A percentile compares a stretch with the other conserved stretches of the same genome.
Evolutionary conservation across 2,113 vertebrate species (phyloP).

Genomic region (Ochotona curzoniae): DNA sequence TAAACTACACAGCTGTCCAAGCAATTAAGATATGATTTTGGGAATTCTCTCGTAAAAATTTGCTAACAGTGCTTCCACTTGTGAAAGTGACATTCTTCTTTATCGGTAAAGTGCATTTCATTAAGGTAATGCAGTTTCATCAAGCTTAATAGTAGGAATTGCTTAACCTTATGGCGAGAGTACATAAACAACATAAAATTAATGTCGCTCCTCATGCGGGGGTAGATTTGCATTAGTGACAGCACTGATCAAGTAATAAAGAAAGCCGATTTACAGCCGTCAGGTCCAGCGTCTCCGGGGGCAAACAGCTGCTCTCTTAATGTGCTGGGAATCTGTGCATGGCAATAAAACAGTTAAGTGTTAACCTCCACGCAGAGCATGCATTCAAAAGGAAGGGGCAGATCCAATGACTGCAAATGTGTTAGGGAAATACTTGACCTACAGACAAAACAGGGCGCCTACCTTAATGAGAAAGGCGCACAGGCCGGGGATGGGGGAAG

Average conservation of each 20-base stretch:
- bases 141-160: constrained; percentile 90
- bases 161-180: constrained; percentile 91
- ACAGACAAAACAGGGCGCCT: not conserved
- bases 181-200: constrained; percentile 90
- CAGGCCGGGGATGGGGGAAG: not conserved
- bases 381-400: constrained; percentile 35
- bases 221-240: constrained; percentile 87
- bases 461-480: not conserved
- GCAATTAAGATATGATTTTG: constrained; percentile 93
- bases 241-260: constrained; percentile 84
- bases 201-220: constrained; percentile 84
- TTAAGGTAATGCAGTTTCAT: constrained; percentile 91
- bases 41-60: constrained; percentile 92
- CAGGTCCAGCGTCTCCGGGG: constrained; percentile 69
- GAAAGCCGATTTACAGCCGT: constrained; percentile 60
- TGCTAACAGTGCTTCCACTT: constrained; percentile 90
- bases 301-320: constrained; percentile 62
- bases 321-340: constrained; percentile 51
- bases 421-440: not conserved
- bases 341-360: constrained; percentile 67
- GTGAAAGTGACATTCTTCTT: constrained; percentile 92
- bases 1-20: constrained; percentile 92
- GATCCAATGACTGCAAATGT: constrained; percentile 24
- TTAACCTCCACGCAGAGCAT: constrained; percentile 47
- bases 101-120: constrained; percentile 91